A percentile compares a stretch with the other conserved stretches of the same genome.
Evolutionary conservation across 2,797 vertebrate species (phyloP).

Genomic region (Nannoperca australis): DNA sequence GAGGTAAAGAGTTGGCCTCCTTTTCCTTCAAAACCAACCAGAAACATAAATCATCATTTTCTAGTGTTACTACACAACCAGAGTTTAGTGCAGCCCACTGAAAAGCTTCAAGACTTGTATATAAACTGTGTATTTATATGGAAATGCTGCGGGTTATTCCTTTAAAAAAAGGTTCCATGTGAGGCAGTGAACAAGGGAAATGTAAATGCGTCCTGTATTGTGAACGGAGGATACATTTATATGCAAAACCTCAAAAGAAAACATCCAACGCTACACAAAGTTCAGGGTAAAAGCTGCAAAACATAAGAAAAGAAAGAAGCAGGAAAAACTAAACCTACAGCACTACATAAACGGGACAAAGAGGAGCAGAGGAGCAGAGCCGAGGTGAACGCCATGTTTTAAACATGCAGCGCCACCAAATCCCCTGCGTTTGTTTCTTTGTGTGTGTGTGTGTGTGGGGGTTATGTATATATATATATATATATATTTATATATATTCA

Average conservation of each 20-base stretch:
- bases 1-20: background rate
- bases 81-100: background rate
- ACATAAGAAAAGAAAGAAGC: slow-evolving; percentile 8
- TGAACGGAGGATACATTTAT: slow-evolving; percentile 50
- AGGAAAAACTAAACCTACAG: slow-evolving; percentile 37
- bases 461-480: too few species aligned
- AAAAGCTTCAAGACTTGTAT: background rate
- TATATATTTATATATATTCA: background rate
- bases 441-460: too few species aligned
- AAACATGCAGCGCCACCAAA: slow-evolving; percentile 20
- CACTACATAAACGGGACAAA: slow-evolving; percentile 43
- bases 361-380: background rate
- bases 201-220: slow-evolving; percentile 52
- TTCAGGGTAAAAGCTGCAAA: slow-evolving; percentile 25
- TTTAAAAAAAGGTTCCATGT: slow-evolving; percentile 19
- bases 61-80: background rate
- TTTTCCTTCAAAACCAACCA: background rate
- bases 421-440: background rate
- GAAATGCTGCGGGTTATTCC: slow-evolving; percentile 32
- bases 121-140: slow-evolving; percentile 49
- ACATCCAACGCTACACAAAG: slow-evolving; percentile 27
- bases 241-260: slow-evolving; percentile 55
- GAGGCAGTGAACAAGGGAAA: slow-evolving; percentile 51
- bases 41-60: background rate
- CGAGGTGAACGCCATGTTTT: background rate